These are phyloP conservation scores for Entomobrya multifasciata DNA, from an alignment of 2,888 invertebrate genomes.

Conservation along the genomic window DNA sequence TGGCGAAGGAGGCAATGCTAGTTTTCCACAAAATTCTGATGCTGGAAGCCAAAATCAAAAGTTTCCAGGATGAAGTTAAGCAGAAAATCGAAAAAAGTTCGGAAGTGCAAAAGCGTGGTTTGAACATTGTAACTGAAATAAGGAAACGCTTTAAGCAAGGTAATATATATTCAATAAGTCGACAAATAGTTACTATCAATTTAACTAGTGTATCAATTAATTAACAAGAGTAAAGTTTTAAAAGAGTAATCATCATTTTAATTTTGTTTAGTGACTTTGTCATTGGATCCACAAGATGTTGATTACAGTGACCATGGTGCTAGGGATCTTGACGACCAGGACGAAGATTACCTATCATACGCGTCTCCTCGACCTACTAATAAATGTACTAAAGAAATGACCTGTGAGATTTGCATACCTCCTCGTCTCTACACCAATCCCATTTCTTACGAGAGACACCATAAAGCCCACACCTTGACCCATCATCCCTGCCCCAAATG, in stretches of 20 bases:
- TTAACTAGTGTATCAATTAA: too few relatives aligned
- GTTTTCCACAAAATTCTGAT: constrained; percentile 16
- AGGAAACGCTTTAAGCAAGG: not conserved
- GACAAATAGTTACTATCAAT: too few relatives aligned
- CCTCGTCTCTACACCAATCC: not conserved
- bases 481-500: not conserved
- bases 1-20: not conserved
- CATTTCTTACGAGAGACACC: not conserved
- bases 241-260: not conserved
- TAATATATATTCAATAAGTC: too few relatives aligned
- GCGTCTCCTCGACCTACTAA: not conserved
- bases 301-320: not conserved
- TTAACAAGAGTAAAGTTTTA: not conserved
- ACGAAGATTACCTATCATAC: not conserved
- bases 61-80: not conserved
- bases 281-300: not conserved
- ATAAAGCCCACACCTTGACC: not conserved
- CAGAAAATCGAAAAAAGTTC: not conserved
- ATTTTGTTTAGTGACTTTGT: not conserved
- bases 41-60: not conserved
- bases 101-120: not conserved
- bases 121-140: not conserved
- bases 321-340: not conserved
- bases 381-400: not conserved
- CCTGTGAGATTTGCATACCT: not conserved